Evolutionary conservation across 2,888 invertebrate species (phyloP), one percentile per base, ranked within the genome.

Genomic region (Serrognathus titanus): DNA sequence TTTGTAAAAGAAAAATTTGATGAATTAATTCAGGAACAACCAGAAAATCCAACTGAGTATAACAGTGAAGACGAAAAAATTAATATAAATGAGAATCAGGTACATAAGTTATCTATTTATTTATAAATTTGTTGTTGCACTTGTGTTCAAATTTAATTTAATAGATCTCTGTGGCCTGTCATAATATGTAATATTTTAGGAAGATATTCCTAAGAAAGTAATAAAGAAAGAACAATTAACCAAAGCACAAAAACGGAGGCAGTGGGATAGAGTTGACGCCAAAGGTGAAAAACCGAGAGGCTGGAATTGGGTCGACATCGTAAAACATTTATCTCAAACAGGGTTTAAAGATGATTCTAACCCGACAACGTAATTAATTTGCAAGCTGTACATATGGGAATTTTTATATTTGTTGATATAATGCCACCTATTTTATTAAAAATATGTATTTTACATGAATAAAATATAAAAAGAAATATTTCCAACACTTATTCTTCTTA

Each of bases 301-400:
- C 0, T 94, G 88, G 85, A 87, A 97, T 79, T 97, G 97, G 97
- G 87, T 97, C 8, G 97, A 97, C 74, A 86, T 97, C 60, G 89
- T 97, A n/a, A 94, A 93, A 77, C 97, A 97, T 79, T 83, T 97
- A 57, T 92, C 93, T 8, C 96, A 96, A 74, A 88, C 88, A 51
- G 85, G 83, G 59, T 78, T 79, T 45, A 81, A 83, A 69, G 78
- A 78, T 53, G 79, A 80, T 52, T 63, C 65, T 54, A 56, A 67
- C 31, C 63, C 68, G 12, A 60, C 68, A 40, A 65, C 71, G 12
- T 71, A 60, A 66, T 58, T 31, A 7, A 61, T 51, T 24, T 53
- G 13, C 35, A 58, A 56, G 56, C 52, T 57, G 48, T 61, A 64
- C 59, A 54, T 58, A 55, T 55, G 37, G 45, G 48, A 51, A 37